phyloP scores from a whole-genome alignment of 2,888 invertebrate genomes.

The Gandaritis pyraliata region DNA sequence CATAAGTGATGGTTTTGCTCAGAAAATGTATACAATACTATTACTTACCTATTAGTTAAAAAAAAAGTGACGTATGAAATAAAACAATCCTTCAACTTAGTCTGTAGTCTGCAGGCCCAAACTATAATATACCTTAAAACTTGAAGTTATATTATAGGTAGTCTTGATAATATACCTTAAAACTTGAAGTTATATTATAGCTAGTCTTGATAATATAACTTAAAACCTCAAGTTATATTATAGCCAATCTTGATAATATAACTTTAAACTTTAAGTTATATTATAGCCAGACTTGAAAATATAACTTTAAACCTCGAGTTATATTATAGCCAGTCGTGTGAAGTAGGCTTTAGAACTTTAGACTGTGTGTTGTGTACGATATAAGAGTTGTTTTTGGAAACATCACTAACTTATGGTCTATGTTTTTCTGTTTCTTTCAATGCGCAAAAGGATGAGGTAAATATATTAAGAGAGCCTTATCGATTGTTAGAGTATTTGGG shows the following conservation, averaged over 20 bases:
- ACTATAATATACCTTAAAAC: too few relatives aligned
- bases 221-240: too few relatives aligned
- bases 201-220: too few relatives aligned
- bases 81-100: not conserved
- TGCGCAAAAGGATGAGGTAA: constrained; percentile 82
- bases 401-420: constrained; percentile 79
- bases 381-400: constrained; percentile 61
- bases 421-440: constrained; percentile 79
- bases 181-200: not conserved
- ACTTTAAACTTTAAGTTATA: too few relatives aligned
- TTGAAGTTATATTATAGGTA: too few relatives aligned
- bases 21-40: too few relatives aligned
- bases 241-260: too few relatives aligned
- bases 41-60: too few relatives aligned
- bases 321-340: constrained; percentile 17
- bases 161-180: too few relatives aligned
- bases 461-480: constrained; percentile 69
- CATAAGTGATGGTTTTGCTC: too few relatives aligned
- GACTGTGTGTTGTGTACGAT: constrained; percentile 43
- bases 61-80: not conserved
- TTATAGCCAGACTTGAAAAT: too few relatives aligned
- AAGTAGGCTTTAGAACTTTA: constrained; percentile 11
- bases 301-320: too few relatives aligned
- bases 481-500: constrained; percentile 68
- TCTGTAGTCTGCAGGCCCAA: not conserved